phyloP scores from a whole-genome alignment of 2,113 vertebrate species.

The Cryptomyrus ogoouensis region DNA sequence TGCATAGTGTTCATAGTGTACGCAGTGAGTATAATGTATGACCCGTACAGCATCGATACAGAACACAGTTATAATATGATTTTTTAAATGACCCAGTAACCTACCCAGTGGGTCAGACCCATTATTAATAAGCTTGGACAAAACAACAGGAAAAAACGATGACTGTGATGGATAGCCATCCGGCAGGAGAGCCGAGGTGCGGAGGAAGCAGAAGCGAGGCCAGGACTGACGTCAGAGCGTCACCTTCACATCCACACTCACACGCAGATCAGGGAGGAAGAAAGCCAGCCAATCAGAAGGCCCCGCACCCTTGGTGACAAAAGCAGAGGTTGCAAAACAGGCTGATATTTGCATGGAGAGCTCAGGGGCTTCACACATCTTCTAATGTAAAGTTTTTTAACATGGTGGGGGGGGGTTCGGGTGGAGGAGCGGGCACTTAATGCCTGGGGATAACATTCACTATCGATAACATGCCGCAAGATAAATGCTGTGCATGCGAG shows the following conservation, averaged over 20 bases:
- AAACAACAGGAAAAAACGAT: not conserved
- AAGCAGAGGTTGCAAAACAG: not conserved
- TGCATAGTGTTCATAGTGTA: not conserved
- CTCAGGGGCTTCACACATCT: not conserved
- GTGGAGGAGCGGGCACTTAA: slow-evolving; percentile 33
- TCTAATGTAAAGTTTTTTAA: not conserved
- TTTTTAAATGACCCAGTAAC: not conserved
- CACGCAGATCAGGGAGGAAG: not conserved
- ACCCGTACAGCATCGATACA: not conserved
- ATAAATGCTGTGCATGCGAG: slow-evolving; percentile 47
- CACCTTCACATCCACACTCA: not conserved
- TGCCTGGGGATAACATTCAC: slow-evolving; percentile 43
- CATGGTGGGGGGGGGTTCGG: not conserved
- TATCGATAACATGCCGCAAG: slow-evolving; percentile 44
- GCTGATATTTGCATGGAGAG: not conserved
- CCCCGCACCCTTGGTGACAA: not conserved
- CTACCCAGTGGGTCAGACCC: not conserved
- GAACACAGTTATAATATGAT: not conserved
- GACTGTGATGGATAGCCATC: not conserved
- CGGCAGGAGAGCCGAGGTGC: not conserved
- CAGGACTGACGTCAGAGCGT: not conserved
- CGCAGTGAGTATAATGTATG: not conserved
- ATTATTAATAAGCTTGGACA: not conserved
- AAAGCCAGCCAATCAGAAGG: not conserved
- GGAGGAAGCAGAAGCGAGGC: not conserved